Percentiles rank a stretch among this genome's conserved stretches.
phyloP scores from a whole-genome alignment of 2,888 invertebrate species.

The Opisthograptis luteolata region DNA sequence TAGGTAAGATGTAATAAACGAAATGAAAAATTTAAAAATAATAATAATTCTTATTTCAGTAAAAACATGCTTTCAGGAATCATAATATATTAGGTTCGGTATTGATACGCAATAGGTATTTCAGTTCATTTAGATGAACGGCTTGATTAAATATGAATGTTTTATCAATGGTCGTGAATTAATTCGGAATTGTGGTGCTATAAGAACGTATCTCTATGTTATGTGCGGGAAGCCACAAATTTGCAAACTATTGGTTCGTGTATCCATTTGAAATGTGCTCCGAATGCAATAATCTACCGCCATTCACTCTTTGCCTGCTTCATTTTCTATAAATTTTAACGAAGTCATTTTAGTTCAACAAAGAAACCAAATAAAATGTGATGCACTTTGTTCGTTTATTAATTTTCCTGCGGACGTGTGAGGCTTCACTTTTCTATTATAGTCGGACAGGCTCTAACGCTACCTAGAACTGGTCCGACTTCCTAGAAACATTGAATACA shows the following conservation, averaged over 20 bases:
- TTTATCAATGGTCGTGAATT: neutral
- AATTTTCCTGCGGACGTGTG: no score
- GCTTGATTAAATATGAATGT: slow-evolving; percentile 1
- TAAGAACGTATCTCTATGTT: neutral
- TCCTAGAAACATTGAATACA: no score
- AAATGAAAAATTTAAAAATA: no score
- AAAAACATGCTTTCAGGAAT: neutral
- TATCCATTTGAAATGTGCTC: neutral
- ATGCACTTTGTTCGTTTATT: no score
- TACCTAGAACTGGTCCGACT: no score
- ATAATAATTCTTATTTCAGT: neutral
- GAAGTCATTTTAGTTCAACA: no score
- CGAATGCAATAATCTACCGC: neutral
- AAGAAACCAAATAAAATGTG: no score
- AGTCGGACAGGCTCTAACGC: no score
- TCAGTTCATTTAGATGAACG: slow-evolving; percentile 3
- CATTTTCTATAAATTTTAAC: no score
- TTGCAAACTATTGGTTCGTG: neutral
- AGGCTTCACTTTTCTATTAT: no score
- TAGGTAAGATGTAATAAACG: no score
- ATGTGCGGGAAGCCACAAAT: neutral
- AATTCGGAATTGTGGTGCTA: neutral
- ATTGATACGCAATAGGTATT: slow-evolving; percentile 1
- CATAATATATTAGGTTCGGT: neutral
- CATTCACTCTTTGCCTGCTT: neutral